Evolutionary conservation across 2,113 vertebrate genomes (phyloP).

Genomic region (Chaetura pelagica): DNA sequence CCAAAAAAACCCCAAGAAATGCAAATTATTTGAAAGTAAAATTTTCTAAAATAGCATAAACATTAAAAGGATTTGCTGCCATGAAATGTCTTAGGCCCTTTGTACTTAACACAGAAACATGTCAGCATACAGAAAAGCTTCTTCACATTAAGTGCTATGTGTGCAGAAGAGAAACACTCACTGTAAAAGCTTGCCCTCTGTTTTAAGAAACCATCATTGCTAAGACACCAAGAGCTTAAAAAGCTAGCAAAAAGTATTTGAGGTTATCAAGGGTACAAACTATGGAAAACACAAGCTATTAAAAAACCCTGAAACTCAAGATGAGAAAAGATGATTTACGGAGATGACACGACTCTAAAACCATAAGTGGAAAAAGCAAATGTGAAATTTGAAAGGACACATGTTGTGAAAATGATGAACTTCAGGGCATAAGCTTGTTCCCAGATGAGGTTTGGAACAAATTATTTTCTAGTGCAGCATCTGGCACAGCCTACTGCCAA

Average conservation of each 20-base stretch:
- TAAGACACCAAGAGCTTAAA: not conserved
- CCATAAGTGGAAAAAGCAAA: not conserved
- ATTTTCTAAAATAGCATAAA: not conserved
- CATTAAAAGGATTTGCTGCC: not conserved
- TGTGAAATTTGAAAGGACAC: not conserved
- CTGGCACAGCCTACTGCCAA: not conserved
- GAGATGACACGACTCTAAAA: not conserved
- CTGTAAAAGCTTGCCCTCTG: not conserved
- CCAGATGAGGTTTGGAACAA: conserved; percentile 9
- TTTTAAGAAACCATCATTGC: not conserved
- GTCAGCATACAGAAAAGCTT: not conserved
- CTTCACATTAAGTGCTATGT: not conserved
- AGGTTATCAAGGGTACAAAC: not conserved
- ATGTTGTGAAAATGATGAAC: not conserved
- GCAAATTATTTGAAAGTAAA: not conserved
- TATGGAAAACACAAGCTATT: not conserved
- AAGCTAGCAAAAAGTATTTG: not conserved
- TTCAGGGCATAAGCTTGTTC: not conserved
- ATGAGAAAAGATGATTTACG: not conserved
- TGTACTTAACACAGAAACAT: not conserved
- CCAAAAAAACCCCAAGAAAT: not conserved
- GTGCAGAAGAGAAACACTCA: not conserved
- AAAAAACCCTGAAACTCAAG: not conserved
- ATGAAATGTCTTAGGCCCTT: not conserved
- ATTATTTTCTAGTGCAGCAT: conserved; percentile 5